Evolutionary conservation across 2,797 vertebrate genomes (phyloP).

Genomic region (Chaenodraco wilsoni): DNA sequence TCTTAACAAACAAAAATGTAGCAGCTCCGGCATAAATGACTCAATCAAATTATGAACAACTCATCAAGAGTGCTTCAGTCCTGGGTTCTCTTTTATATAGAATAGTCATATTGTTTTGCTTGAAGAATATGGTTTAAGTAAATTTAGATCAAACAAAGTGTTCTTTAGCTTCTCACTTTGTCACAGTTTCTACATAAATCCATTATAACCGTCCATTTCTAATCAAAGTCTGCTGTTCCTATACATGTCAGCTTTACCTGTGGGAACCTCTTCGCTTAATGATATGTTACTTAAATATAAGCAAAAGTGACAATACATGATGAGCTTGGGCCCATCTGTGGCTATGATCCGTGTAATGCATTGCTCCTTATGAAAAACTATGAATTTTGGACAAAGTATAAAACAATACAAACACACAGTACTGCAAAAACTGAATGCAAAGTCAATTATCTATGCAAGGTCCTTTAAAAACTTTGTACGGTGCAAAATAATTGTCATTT

Average conservation of each 20-base stretch:
- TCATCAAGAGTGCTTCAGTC: not conserved
- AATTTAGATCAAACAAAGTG: not conserved
- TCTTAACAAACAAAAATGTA: constrained; percentile 3
- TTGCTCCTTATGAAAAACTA: constrained; percentile 13
- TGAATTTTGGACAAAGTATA: constrained; percentile 20
- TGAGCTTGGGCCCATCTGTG: not conserved
- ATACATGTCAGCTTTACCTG: constrained; percentile 28
- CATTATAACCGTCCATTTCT: not conserved
- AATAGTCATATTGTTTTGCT: constrained; percentile 2
- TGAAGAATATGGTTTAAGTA: not conserved
- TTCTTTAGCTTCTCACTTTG: not conserved
- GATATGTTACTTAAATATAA: constrained; percentile 13
- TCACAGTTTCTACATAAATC: constrained; percentile 4
- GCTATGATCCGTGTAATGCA: constrained; percentile 7
- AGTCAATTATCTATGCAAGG: constrained; percentile 72
- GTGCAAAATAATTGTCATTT: constrained; percentile 51
- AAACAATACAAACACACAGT: constrained; percentile 29
- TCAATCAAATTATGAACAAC: constrained; percentile 9
- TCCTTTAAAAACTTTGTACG: constrained; percentile 31
- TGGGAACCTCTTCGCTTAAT: constrained; percentile 1
- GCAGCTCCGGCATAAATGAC: not conserved
- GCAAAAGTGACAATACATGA: not conserved
- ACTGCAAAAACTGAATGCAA: constrained; percentile 52
- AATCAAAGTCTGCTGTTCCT: constrained; percentile 4
- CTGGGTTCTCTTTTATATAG: constrained; percentile 1